Percentiles rank a stretch among this genome's conserved stretches.
These are phyloP conservation scores for Subacronicta megacephala DNA, from an alignment of 2,888 invertebrate species.

Conservation along the genomic window DNA sequence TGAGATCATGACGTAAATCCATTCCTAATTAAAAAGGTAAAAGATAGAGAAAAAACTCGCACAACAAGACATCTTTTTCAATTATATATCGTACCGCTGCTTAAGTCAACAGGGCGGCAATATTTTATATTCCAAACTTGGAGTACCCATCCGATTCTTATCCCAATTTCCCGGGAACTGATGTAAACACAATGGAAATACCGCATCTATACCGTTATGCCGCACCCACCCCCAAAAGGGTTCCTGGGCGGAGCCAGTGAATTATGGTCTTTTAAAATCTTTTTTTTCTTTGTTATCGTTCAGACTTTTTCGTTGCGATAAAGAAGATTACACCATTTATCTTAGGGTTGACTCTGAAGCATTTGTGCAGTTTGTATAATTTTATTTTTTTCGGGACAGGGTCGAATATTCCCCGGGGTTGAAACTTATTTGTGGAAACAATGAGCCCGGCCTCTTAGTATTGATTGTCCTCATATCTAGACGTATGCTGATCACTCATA, in stretches of 20 bases:
- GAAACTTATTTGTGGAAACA: constrained; percentile 32
- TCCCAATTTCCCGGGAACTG: constrained; percentile 54
- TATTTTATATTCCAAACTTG: constrained; percentile 49
- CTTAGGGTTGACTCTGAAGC: constrained; percentile 69
- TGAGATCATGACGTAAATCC: too few species aligned
- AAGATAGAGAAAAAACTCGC: too few species aligned
- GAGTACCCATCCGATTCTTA: constrained; percentile 50
- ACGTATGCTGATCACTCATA: constrained; percentile 24
- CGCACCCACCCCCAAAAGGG: constrained; percentile 66
- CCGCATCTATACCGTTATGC: constrained; percentile 61
- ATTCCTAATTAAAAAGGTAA: too few species aligned
- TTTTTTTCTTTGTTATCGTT: constrained; percentile 80
- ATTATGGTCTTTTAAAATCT: constrained; percentile 85
- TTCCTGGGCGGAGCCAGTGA: constrained; percentile 70
- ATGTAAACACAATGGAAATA: constrained; percentile 61
- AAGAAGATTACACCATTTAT: constrained; percentile 84
- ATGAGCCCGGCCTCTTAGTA: constrained; percentile 23
- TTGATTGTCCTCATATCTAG: constrained; percentile 44
- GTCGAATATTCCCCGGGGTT: constrained; percentile 8
- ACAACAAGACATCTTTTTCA: too few species aligned
- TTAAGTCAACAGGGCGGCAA: constrained; percentile 27
- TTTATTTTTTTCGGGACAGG: constrained; percentile 54
- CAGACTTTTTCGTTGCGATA: constrained; percentile 80
- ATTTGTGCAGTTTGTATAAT: constrained; percentile 70
- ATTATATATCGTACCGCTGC: background rate